Percentiles rank a stretch among this genome's conserved stretches.
Evolutionary conservation across 2,113 vertebrate genomes (phyloP).

Genomic region (Hydropotes inermis): DNA sequence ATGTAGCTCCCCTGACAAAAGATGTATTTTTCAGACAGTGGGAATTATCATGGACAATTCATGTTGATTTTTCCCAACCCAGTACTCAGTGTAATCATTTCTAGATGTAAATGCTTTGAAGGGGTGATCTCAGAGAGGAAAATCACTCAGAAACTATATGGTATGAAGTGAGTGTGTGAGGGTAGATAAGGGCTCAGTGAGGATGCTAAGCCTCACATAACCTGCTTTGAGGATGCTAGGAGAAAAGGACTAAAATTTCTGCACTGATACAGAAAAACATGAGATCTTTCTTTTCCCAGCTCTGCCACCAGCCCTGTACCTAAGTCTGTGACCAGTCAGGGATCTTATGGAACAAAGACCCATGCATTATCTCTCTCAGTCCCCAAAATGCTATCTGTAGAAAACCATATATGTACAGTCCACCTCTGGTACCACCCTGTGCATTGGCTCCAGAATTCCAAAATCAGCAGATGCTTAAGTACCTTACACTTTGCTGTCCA

Average conservation of each 20-base stretch:
- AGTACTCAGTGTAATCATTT: not conserved
- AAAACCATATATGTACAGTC: not conserved
- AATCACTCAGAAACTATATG: not conserved
- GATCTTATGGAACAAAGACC: not conserved
- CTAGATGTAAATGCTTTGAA: not conserved
- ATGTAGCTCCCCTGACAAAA: not conserved
- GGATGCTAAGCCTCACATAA: not conserved
- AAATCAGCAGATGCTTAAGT: not conserved
- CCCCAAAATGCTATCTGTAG: not conserved
- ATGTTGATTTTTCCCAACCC: not conserved
- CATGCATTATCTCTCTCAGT: not conserved
- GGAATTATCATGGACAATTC: not conserved
- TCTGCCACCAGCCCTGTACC: not conserved
- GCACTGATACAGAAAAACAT: rapidly evolving
- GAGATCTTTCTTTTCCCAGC: not conserved
- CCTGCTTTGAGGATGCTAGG: not conserved
- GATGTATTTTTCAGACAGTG: not conserved
- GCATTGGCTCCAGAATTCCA: not conserved
- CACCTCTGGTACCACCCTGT: not conserved
- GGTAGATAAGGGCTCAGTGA: too few species aligned
- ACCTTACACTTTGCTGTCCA: not conserved
- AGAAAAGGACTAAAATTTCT: not conserved
- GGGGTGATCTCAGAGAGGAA: not conserved
- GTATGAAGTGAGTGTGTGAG: not conserved
- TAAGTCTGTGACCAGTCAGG: not conserved